Evolutionary conservation across 2,797 vertebrate species (phyloP), one percentile per base, ranked within the genome.

Genomic region (Ptychadena robeensis): DNA sequence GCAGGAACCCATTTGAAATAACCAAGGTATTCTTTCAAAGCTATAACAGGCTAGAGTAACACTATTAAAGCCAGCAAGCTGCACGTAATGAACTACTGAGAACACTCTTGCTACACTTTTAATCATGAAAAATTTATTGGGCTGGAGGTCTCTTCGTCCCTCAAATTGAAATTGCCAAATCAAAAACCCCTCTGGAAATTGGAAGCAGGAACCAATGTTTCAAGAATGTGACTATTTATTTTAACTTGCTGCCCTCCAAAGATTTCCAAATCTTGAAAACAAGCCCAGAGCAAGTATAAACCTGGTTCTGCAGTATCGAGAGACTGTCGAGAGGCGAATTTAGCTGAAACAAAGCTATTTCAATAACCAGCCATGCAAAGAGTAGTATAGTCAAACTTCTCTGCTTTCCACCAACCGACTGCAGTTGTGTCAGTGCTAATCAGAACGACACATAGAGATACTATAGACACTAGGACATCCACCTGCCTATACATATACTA

Each of bases 21-120:
- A 73, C 31, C 66, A 73, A 85, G 81, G 72, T 5, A 74, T 74
- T 86, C 61, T 63, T 87, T 80, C 53, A 64, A 27, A 87, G 81
- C 83, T 59, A 74, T 28, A 85, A 86, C 34, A 69, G 81, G 63
- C 81, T 86, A 86, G 73, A 74, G 71, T 86, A 88, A 87, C 61
- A 86, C 63, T 76, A 86, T 83, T 87, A 87, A 88, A 89, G 86
- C 83, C 79, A 88, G 53, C 82, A 88, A 88, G 69, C 25, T 75
- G 86, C 44, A 80, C 81, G 35, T 82, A 86, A 89, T 82, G 80
- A 86, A 89, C 70, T 83, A 84, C 37, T 77, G 67, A 89, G 85
- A 53, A 44, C 31, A 87, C 72, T 88, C 82, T 48, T 84, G 80
- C 79, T 83, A 67, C 82, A 86, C 70, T 89, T 86, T 86, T 85